Evolutionary conservation across 1,140 invertebrate genomes (phyloP), one percentile per base, ranked within the genome.

Genomic region (Mylabris phalerata): DNA sequence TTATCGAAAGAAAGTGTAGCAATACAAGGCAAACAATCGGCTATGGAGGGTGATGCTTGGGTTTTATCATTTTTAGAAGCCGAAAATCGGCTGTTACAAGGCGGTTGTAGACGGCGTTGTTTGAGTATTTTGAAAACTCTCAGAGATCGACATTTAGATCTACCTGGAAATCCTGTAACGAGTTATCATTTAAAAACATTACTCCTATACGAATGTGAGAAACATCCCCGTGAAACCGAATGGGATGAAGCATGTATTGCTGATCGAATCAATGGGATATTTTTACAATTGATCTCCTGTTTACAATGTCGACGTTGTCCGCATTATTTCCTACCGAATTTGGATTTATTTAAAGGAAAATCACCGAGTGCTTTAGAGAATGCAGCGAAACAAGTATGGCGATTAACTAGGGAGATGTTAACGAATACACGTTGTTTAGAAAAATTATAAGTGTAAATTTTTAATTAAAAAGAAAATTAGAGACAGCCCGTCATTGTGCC

Each of bases 41-140:
- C 91, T 3, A 93, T 95, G 82, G 94, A 97, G 75, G 93, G 94
- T 4, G 93, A 97, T 73, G 92, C 94, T 9, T 97, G 94, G 93
- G 88, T 94, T 5, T 78, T 97, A 65, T 90, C 86, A 6, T 96
- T 97, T 77, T 81, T 82, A 43, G 90, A 94, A 65, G 92, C 92
- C 1, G 93, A 97, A 75, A 88, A 90, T 68, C 77, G 90, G 44
- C 79, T 97, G 10, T 75, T 96, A 19, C 83, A 87, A 71, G 90
- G 90, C 54, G 83, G 73, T 63, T 92, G 88, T 71, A 78, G 92
- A 2, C 79, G 84, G 47, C 82, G 88, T 61, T 93, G 90, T 71
- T 76, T 95, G 41, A 92, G 88, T 69, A 89, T 96, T 47, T 73
- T 96, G 27, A 95, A 95, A 73, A 93, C 92, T 1, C 77, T 97